Evolutionary conservation across 2,888 invertebrate genomes (phyloP).

Genomic region (Pseudanteris insignis): DNA sequence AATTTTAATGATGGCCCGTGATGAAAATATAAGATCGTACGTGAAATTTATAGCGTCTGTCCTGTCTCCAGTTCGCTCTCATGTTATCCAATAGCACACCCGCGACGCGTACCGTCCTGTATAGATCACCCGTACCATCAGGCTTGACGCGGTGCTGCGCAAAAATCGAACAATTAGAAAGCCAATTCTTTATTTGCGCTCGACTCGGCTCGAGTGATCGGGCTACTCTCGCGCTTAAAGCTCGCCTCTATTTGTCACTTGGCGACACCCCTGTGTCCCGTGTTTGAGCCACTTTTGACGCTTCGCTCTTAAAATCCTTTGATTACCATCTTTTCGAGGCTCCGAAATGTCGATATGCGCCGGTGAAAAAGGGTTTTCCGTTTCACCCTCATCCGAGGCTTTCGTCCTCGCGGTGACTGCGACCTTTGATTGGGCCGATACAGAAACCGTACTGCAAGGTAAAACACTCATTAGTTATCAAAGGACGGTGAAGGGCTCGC

Average conservation of each 20-base stretch:
- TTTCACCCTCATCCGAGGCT: constrained; percentile 33
- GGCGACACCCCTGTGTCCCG: constrained; percentile 8
- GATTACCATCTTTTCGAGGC: constrained; percentile 63
- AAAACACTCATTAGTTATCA: constrained; percentile 73
- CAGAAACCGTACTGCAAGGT: constrained; percentile 62
- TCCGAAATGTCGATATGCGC: constrained; percentile 59
- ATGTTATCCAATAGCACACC: background rate
- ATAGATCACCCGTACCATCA: constrained; percentile 32
- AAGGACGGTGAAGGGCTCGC: constrained; percentile 68
- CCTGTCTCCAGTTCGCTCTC: background rate
- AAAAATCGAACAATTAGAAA: constrained; percentile 33
- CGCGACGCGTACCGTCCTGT: background rate
- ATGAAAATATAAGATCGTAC: constrained; percentile 66
- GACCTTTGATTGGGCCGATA: constrained; percentile 64
- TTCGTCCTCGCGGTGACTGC: constrained; percentile 48
- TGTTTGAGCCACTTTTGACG: constrained; percentile 38
- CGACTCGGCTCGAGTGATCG: constrained; percentile 41
- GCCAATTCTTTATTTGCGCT: constrained; percentile 34
- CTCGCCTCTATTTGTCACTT: constrained; percentile 34
- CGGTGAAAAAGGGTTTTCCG: constrained; percentile 58
- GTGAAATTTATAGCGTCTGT: constrained; percentile 59
- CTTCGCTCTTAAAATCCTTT: constrained; percentile 60
- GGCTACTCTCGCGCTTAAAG: constrained; percentile 47
- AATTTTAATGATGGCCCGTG: constrained; percentile 65
- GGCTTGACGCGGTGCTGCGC: constrained; percentile 16